phyloP scores from a whole-genome alignment of 1,140 invertebrate species.

The Polyergus mexicanus region DNA sequence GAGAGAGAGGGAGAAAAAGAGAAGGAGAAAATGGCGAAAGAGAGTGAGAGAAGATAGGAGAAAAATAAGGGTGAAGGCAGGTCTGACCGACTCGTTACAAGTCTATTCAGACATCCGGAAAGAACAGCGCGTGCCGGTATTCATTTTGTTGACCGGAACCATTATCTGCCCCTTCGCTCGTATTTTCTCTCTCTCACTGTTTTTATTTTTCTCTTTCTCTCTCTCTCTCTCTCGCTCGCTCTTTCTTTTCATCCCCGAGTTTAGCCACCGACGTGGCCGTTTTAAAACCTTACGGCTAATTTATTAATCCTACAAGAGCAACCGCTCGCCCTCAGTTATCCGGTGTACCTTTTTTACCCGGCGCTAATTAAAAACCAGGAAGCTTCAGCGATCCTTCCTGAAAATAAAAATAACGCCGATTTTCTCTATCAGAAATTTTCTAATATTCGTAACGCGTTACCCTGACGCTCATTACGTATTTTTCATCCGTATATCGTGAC shows the following conservation, averaged over 20 bases:
- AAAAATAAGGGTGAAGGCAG: conserved; percentile 48
- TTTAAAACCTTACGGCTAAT: conserved; percentile 82
- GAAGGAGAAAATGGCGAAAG: conserved; percentile 5
- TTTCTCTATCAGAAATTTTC: conserved; percentile 8
- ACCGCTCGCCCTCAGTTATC: conserved; percentile 70
- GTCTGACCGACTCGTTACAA: conserved; percentile 85
- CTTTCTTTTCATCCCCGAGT: conserved; percentile 37
- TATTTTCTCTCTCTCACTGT: conserved; percentile 32
- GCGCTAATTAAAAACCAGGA: conserved; percentile 74
- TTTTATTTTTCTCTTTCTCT: conserved; percentile 17
- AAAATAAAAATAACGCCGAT: conserved; percentile 53
- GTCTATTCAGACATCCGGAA: conserved; percentile 86
- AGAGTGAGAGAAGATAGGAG: conserved; percentile 6
- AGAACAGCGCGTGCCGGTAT: conserved; percentile 85
- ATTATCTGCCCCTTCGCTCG: conserved; percentile 76
- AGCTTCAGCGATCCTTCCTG: conserved; percentile 40
- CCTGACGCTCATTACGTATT: background rate
- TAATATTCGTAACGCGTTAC: background rate
- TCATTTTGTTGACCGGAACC: conserved; percentile 85
- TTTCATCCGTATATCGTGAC: background rate
- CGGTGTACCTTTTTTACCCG: conserved; percentile 67
- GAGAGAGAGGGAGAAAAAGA: background rate
- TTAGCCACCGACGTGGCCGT: conserved; percentile 75
- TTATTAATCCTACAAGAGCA: conserved; percentile 82
- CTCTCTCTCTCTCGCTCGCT: conserved; percentile 36